phyloP scores from a whole-genome alignment of 2,797 vertebrate genomes.

The Pelochelys cantorii region DNA sequence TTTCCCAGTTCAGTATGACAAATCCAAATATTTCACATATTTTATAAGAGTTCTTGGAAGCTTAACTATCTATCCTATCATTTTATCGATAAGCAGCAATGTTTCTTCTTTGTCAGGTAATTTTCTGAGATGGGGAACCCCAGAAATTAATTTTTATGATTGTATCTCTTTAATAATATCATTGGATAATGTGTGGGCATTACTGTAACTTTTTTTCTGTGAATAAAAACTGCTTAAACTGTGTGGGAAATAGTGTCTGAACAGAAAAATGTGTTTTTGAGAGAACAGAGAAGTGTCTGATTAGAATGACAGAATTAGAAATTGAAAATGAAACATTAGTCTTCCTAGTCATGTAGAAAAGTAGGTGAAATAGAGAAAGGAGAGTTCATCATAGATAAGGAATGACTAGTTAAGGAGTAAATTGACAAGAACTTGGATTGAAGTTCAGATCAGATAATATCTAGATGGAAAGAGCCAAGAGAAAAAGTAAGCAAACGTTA shows the following conservation, averaged over 20 bases:
- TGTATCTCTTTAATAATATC: background rate
- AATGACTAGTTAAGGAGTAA: background rate
- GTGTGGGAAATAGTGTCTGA: background rate
- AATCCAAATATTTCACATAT: background rate
- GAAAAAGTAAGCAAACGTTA: background rate
- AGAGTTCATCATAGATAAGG: background rate
- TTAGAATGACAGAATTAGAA: background rate
- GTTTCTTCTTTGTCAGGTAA: background rate
- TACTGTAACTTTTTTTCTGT: background rate
- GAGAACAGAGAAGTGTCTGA: background rate
- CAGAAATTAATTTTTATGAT: background rate
- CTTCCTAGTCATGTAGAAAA: background rate
- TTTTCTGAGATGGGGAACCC: fast-evolving
- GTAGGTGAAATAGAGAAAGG: background rate
- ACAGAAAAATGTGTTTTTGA: background rate
- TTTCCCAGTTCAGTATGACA: background rate
- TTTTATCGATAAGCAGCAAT: background rate
- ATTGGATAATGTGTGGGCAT: background rate
- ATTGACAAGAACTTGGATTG: background rate
- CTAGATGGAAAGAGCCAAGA: background rate
- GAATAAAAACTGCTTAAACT: background rate
- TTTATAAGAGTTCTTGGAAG: background rate
- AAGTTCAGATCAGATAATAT: background rate
- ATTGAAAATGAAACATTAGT: background rate
- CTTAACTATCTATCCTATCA: background rate